Evolutionary conservation across 2,113 vertebrate genomes (phyloP), one percentile per base, ranked within the genome.

Genomic region (Irena cyanogastra): DNA sequence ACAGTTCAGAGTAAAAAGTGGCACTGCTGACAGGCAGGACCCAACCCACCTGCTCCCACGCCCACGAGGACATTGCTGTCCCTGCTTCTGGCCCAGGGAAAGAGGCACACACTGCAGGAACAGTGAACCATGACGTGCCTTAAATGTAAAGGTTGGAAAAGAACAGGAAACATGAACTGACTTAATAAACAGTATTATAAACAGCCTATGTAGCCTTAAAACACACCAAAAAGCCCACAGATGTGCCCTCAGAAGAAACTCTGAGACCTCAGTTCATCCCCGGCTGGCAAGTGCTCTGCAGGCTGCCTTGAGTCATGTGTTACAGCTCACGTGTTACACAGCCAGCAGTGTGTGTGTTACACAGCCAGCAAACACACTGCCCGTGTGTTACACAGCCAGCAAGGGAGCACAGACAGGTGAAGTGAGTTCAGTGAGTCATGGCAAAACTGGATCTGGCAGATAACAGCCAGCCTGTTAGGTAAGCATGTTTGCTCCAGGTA

Each of bases 71-170:
- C 69, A 21, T 7, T 0, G 0, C 35, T 11, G 33, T 10, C 50
- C 45, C 31, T 60, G 39, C 39, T 26, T 4, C 69, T 23, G 16
- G n/a, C 22, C 70, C 45, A 3, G 71, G 41, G 49, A 44, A n/a
- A 37, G 44, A 1, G 52, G 6, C 37, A 78, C 42, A 78, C 47
- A 1, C 61, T 66, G 81, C 68, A 74, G 64, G 18, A 37, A 66
- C 9, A 6, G 68, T 14, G 44, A 78, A 11, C 4, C 7, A 16
- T 0, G 17, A 57, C 0, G 1, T 1, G 6, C 53, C 63, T 66
- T 13, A 49, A 52, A 70, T 2, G 41, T 7, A 24, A 49, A 11
- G 31, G 22, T 21, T 0, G 2, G 71, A 14, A 80, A 69, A 69
- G 42, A 72, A 56, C 1, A 33, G 60, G 5, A 49, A 87, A 74